These are phyloP conservation scores for Tonatia bakeri DNA, from an alignment of 2,113 vertebrate species.

Conservation along the genomic window DNA sequence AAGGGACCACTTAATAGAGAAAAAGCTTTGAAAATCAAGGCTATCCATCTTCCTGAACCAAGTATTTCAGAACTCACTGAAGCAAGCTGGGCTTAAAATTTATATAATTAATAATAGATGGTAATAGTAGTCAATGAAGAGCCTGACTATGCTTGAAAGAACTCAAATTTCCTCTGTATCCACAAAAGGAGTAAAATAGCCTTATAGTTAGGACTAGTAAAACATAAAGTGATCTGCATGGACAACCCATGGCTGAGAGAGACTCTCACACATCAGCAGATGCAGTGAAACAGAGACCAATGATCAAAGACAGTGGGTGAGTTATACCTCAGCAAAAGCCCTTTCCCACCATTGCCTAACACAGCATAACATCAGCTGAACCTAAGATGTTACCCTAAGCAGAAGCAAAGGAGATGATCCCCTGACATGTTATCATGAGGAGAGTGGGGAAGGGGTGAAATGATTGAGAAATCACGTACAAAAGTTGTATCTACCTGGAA, in stretches of 20 bases:
- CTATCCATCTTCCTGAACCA: constrained; percentile 12
- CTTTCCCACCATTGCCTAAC: not conserved
- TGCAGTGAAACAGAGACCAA: not conserved
- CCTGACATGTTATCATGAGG: not conserved
- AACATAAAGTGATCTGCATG: not conserved
- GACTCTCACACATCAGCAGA: not conserved
- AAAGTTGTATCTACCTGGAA: not conserved
- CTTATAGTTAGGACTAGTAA: constrained; percentile 28
- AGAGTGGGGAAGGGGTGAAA: not conserved
- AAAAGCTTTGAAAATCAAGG: constrained; percentile 30
- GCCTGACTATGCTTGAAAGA: constrained; percentile 26
- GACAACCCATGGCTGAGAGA: not conserved
- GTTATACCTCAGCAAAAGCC: not conserved
- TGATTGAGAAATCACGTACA: not conserved
- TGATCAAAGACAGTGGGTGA: not conserved
- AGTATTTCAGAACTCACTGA: constrained; percentile 24
- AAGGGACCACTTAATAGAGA: not conserved
- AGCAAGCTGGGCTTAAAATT: constrained; percentile 42
- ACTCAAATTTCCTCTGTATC: not conserved
- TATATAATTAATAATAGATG: constrained; percentile 41
- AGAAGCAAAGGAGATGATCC: not conserved
- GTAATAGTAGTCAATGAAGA: not conserved
- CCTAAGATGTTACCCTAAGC: not conserved
- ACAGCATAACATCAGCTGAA: not conserved
- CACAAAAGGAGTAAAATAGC: not conserved